Evolutionary conservation across 2,888 invertebrate genomes (phyloP).

Genomic region (Agrenia bidenticulata): DNA sequence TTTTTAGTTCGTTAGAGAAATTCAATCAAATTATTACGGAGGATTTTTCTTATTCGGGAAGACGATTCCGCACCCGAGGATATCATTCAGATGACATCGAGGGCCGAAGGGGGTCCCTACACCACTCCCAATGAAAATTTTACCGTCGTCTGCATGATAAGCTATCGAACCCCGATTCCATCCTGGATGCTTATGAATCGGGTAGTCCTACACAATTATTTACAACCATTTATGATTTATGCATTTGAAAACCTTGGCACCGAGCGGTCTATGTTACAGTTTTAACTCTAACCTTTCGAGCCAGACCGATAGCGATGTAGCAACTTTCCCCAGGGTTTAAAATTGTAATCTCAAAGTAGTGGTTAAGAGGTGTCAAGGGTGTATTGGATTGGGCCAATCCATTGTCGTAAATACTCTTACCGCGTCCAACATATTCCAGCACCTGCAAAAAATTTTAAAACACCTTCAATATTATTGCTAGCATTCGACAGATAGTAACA

Average conservation of each 20-base stretch:
- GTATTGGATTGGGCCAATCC: constrained; percentile 61
- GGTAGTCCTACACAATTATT: constrained; percentile 57
- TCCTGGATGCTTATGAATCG: constrained; percentile 60
- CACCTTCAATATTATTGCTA: background rate
- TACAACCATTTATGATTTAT: background rate
- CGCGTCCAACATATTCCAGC: constrained; percentile 60
- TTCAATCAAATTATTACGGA: constrained; percentile 46
- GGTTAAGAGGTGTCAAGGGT: constrained; percentile 59
- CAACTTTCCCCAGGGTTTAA: constrained; percentile 61
- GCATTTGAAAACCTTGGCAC: too few species aligned
- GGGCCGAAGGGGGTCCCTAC: constrained; percentile 62
- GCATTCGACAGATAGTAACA: background rate
- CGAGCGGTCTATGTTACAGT: too few species aligned
- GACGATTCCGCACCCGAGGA: constrained; percentile 62
- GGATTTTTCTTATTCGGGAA: constrained; percentile 55
- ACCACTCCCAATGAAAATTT: constrained; percentile 58
- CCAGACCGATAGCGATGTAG: constrained; percentile 62
- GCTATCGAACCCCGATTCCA: constrained; percentile 63
- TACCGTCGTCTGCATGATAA: constrained; percentile 63
- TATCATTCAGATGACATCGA: constrained; percentile 60
- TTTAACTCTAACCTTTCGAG: constrained; percentile 57
- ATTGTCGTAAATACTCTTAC: constrained; percentile 60
- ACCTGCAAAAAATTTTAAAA: constrained; percentile 54
- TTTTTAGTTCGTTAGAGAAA: too few species aligned
- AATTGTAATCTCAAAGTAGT: constrained; percentile 63